Percentiles rank a stretch among this genome's conserved stretches.
phyloP scores from a whole-genome alignment of 2,797 vertebrate genomes.

The Phoebastria nigripes region DNA sequence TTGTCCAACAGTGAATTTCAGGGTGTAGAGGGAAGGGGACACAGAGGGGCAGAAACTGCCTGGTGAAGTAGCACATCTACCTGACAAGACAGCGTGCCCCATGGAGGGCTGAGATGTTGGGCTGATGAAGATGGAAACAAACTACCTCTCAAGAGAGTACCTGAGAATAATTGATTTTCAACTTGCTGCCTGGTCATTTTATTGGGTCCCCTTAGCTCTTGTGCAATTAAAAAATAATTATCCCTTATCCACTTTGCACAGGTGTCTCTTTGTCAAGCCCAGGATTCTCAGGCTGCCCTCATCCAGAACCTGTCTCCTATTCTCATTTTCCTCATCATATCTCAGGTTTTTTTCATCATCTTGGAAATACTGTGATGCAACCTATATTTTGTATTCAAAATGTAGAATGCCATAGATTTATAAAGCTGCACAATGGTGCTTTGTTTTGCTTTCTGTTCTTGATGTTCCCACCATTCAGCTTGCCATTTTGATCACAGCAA shows the following conservation, averaged over 20 bases:
- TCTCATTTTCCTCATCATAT: not conserved
- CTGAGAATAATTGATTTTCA: not conserved
- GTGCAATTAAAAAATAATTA: not conserved
- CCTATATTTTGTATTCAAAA: not conserved
- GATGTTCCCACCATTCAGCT: not conserved
- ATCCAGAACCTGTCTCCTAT: no score
- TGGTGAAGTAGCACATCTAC: not conserved
- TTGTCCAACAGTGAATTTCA: not conserved
- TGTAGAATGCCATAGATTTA: not conserved
- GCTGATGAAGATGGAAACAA: not conserved
- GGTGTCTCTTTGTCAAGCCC: not conserved
- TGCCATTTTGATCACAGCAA: not conserved
- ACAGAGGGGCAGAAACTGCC: not conserved
- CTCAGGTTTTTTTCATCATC: not conserved
- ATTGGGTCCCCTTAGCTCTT: not conserved
- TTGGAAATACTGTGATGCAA: not conserved
- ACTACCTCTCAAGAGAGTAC: not conserved
- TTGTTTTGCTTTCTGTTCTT: not conserved
- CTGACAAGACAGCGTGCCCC: not conserved
- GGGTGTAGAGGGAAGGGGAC: not conserved
- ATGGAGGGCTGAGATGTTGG: not conserved
- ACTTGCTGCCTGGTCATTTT: not conserved
- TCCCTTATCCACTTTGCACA: not conserved
- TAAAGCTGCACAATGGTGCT: not conserved
- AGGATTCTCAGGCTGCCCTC: not conserved